A percentile compares a stretch with the other conserved stretches of the same genome.
These are phyloP conservation scores for Epicampocera succincta DNA, from an alignment of 2,888 invertebrate species.

Conservation along the genomic window DNA sequence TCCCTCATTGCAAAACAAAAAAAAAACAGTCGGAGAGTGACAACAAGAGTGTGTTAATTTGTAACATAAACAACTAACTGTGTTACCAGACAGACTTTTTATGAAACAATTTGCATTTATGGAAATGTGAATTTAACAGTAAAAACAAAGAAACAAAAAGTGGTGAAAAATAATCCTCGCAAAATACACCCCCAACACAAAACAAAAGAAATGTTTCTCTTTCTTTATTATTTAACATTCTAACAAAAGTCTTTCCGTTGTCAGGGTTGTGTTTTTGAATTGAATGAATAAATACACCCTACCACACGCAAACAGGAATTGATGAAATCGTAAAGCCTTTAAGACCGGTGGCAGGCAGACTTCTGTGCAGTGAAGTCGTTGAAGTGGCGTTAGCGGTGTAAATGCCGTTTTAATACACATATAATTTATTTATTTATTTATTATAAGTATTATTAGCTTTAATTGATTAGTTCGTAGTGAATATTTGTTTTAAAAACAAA, in stretches of 20 bases:
- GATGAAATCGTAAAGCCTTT: constrained; percentile 27
- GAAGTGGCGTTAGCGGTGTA: constrained; percentile 2
- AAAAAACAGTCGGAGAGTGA: not conserved
- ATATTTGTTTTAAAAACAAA: constrained; percentile 33
- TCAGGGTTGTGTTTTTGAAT: constrained; percentile 10
- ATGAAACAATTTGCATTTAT: constrained; percentile 5
- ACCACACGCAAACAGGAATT: constrained; percentile 21
- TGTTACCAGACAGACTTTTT: constrained; percentile 34
- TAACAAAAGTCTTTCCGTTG: constrained; percentile 40
- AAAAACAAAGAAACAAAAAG: not conserved
- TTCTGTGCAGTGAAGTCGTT: constrained; percentile 6
- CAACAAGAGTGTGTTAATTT: not conserved
- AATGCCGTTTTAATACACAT: constrained; percentile 9
- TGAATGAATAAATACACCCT: constrained; percentile 6
- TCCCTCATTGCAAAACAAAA: constrained; percentile 22
- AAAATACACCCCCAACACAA: no score
- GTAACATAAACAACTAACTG: not conserved
- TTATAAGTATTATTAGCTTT: constrained; percentile 21
- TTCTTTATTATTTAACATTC: constrained; percentile 21
- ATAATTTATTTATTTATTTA: constrained; percentile 25
- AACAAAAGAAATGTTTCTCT: constrained; percentile 49
- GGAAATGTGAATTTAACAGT: constrained; percentile 23
- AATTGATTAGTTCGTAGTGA: constrained; percentile 10
- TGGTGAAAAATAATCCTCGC: not conserved
- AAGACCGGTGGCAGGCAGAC: not conserved